Base-by-base conservation (phyloP, 2,888 invertebrate genomes). In the Oscheius onirici region DNA sequence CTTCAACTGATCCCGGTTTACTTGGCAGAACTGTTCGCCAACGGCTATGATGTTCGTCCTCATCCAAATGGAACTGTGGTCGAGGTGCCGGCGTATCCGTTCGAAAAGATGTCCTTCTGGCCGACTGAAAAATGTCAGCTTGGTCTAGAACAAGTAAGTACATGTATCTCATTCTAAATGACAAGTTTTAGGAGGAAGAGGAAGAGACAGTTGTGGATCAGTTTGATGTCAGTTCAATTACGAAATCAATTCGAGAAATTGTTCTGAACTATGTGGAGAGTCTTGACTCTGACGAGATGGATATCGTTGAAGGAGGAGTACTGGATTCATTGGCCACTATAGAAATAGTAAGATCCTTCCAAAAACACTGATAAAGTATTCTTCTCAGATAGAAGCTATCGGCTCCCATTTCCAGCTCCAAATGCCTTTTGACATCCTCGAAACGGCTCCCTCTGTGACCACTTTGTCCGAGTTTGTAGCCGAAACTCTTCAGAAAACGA, bases 91-190 rank as follows among this genome's bases (percentile, higher is more conserved):
- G 69, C 70, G 41, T 81, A 81, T 60, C 75, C 78, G 3, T 81
- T 81, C 63, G 68, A 73, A 24, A 78, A 74, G 41, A 70, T 74
- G 57, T 54, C 44, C 8, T 81, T 81, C 71, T 81, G 81, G 81
- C 78, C 81, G n/a, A 71, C 43, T 11, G 49, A 65, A 20, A 13
- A 24, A 46, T 5, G 15, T 22, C n/a, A 22, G 1, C 26, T n/a
- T 15, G 46, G 20, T 5, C 6, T 22, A 17, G 52, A 51, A 17
- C 49, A 65, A 26, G 49, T 24, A n/a, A 17, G 22, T 6, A 40
- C 11, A 63, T 10, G 8, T 43, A 46, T 15, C 13, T 5, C 5
- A 6, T 54, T 15, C 26, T n/a, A 44, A 58, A 40, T 17, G 1
- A 58, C 20, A 5, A 13, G 1, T 20, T 41, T 28, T 17, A 43